Conservation (phyloP, 2,113 vertebrate species). For the Etia nguti region DNA sequence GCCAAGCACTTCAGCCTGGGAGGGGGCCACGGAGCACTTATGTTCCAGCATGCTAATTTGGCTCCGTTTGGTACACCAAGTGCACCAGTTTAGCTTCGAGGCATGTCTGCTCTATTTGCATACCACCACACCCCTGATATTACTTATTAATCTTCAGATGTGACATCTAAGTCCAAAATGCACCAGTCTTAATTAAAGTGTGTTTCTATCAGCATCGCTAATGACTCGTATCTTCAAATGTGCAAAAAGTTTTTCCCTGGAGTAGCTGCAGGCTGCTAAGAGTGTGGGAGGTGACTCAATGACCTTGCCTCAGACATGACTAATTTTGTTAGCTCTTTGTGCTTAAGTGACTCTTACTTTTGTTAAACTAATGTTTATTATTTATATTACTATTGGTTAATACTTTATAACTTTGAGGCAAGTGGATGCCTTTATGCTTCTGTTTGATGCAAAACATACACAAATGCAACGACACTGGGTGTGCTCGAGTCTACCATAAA, state of each 20-base stretch:
- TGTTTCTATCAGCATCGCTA: slow-evolving; percentile 40
- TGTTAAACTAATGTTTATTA: neutral
- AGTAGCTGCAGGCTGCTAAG: slow-evolving; percentile 26
- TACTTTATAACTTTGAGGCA: neutral
- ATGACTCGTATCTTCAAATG: slow-evolving; percentile 41
- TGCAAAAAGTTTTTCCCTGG: slow-evolving; percentile 18
- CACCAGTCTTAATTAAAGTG: slow-evolving; percentile 49
- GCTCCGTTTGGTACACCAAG: slow-evolving; percentile 5
- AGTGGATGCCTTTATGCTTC: neutral
- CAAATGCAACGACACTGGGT: neutral
- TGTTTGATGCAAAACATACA: neutral
- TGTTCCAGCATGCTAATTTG: slow-evolving; percentile 50
- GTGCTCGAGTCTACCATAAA: neutral
- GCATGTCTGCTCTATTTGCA: slow-evolving; percentile 64
- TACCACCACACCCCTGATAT: slow-evolving; percentile 31
- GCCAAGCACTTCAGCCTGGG: slow-evolving; percentile 44
- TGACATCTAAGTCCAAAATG: slow-evolving; percentile 37
- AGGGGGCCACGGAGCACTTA: slow-evolving; percentile 16
- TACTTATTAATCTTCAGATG: slow-evolving; percentile 49
- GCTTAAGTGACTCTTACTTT: slow-evolving; percentile 2
- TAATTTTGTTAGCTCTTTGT: slow-evolving; percentile 25
- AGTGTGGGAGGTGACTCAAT: slow-evolving; percentile 29
- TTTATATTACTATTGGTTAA: neutral
- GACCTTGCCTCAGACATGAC: slow-evolving; percentile 36
- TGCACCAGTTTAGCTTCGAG: slow-evolving; percentile 45